Percentiles rank a stretch among this genome's conserved stretches.
Evolutionary conservation across 2,797 vertebrate species (phyloP).

Genomic region (Aratinga solstitialis): DNA sequence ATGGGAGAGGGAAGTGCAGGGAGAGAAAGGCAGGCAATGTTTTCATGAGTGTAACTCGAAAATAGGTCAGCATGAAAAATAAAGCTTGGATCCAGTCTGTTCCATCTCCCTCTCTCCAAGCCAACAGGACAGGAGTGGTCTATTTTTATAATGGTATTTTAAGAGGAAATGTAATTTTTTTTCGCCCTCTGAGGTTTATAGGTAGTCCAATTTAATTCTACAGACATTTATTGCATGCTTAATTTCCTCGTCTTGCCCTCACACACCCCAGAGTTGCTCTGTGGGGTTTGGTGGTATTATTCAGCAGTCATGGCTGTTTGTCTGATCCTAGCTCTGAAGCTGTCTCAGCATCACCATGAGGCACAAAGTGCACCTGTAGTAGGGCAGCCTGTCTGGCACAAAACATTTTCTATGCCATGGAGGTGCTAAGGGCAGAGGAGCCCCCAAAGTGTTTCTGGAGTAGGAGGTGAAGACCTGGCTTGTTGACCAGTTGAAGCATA

Average conservation of each 20-base stretch:
- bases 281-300: neutral
- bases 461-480: neutral
- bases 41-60: constrained; percentile 1
- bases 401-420: neutral
- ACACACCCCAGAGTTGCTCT: neutral
- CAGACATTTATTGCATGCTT: neutral
- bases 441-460: neutral
- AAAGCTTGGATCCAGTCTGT: neutral
- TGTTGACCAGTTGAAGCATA: neutral
- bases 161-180: constrained; percentile 1
- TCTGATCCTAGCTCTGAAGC: neutral
- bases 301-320: neutral
- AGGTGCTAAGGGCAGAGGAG: neutral
- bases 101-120: neutral
- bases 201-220: constrained; percentile 14
- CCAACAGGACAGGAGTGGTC: neutral
- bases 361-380: neutral
- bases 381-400: neutral
- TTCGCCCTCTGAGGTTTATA: constrained; percentile 1
- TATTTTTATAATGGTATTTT: constrained; percentile 40
- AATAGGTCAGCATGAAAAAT: neutral
- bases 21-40: constrained; percentile 7
- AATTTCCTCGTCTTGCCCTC: neutral
- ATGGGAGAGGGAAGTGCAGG: neutral
- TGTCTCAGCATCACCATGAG: neutral